Conservation (phyloP, 2,797 vertebrate species). For the Peromyscus aztecus region DNA sequence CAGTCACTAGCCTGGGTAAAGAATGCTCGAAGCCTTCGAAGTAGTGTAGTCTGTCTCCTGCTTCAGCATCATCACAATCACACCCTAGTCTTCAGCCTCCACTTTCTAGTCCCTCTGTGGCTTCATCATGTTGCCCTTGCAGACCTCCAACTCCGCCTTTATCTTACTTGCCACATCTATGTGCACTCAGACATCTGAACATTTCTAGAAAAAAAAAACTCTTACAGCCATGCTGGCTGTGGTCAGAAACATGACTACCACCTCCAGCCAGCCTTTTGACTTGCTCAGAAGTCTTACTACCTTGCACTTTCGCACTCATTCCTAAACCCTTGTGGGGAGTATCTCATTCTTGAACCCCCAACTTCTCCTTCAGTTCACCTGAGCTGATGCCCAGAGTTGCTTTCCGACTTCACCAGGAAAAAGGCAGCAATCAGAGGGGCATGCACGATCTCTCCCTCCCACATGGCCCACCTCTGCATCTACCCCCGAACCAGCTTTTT, state of each 20-base stretch:
- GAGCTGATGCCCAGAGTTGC: neutral
- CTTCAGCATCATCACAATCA: neutral
- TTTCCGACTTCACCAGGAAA: neutral
- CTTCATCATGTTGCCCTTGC: neutral
- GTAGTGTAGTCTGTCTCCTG: neutral
- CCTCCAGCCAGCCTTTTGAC: neutral
- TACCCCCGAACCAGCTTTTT: neutral
- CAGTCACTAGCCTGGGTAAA: neutral
- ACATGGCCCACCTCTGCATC: neutral
- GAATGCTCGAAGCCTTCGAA: neutral
- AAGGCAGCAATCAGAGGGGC: neutral
- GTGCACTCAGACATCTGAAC: neutral
- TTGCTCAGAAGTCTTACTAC: neutral
- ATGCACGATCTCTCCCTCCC: fast-evolving
- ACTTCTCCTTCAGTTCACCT: neutral
- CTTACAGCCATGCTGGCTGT: neutral
- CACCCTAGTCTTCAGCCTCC: neutral
- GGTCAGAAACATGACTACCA: neutral
- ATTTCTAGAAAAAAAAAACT: neutral
- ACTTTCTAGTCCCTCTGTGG: neutral
- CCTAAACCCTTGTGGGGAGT: neutral
- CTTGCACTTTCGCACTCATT: neutral
- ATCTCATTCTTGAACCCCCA: neutral
- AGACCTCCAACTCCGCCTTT: neutral
- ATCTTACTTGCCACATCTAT: neutral